phyloP scores from a whole-genome alignment of 2,888 invertebrate genomes.

The Acleris emargana region DNA sequence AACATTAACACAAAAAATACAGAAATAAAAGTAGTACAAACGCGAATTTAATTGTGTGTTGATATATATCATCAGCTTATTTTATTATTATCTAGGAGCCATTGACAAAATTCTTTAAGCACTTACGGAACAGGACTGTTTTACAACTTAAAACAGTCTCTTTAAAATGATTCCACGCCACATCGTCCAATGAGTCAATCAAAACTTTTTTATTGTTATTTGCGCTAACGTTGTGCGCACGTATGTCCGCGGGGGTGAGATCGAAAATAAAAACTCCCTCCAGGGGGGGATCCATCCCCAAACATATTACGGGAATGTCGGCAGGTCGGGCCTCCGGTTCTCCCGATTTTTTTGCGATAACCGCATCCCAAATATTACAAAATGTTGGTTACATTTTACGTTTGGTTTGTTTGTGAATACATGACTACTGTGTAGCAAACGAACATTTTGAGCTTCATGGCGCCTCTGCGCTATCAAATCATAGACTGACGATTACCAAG shows the following conservation, averaged over 20 bases:
- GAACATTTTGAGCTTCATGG: no score
- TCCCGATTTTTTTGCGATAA: constrained; percentile 68
- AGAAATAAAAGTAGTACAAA: no score
- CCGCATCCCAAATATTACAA: constrained; percentile 42
- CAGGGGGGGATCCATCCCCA: constrained; percentile 66
- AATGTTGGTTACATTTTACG: constrained; percentile 37
- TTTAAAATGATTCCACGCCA: no score
- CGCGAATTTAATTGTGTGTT: no score
- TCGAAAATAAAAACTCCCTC: constrained; percentile 78
- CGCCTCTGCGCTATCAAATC: no score
- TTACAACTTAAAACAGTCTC: no score
- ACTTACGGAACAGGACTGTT: no score
- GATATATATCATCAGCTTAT: no score
- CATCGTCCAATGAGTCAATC: constrained; percentile 24
- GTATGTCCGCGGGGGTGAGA: constrained; percentile 73
- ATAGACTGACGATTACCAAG: no score
- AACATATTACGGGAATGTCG: constrained; percentile 76
- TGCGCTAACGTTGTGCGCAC: constrained; percentile 49
- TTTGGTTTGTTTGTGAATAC: constrained; percentile 24
- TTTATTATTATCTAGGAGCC: no score
- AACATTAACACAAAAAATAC: no score
- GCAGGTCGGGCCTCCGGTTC: constrained; percentile 61
- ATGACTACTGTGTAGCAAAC: background rate
- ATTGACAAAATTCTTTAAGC: no score
- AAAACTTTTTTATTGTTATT: constrained; percentile 34